Percentiles rank a stretch among this genome's conserved stretches.
These are phyloP conservation scores for Parelbella ahira DNA, from an alignment of 2,888 invertebrate species.

Conservation along the genomic window DNA sequence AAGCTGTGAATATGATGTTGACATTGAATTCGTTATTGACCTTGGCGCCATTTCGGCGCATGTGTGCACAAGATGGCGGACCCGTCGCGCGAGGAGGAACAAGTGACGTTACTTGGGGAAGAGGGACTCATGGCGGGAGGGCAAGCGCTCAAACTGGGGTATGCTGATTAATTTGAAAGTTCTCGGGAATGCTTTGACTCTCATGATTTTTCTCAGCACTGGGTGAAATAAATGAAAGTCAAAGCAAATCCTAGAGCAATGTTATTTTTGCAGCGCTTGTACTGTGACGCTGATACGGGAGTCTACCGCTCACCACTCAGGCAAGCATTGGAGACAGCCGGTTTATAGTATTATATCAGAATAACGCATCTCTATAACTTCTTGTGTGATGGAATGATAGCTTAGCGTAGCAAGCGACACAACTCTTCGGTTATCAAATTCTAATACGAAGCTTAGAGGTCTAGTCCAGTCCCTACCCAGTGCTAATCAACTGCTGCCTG, in stretches of 20 bases:
- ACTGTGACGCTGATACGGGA: slow-evolving; percentile 85
- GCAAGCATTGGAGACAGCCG: slow-evolving; percentile 84
- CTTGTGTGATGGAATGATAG: slow-evolving; percentile 76
- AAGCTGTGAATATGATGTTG: slow-evolving; percentile 72
- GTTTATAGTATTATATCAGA: slow-evolving; percentile 76
- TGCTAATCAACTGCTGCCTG: slow-evolving; percentile 80
- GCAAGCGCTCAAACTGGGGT: slow-evolving; percentile 99
- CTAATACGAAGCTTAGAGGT: slow-evolving; percentile 54
- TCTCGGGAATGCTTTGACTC: slow-evolving; percentile 64
- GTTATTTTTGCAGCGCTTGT: slow-evolving; percentile 89
- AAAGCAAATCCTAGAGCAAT: slow-evolving; percentile 73
- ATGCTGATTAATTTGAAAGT: slow-evolving; percentile 77
- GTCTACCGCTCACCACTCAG: slow-evolving; percentile 88
- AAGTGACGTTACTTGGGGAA: slow-evolving; percentile 97
- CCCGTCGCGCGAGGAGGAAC: slow-evolving; percentile 96
- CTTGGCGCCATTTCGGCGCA: slow-evolving; percentile 77
- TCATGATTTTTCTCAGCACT: slow-evolving; percentile 29
- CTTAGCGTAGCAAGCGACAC: slow-evolving; percentile 63
- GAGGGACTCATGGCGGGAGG: slow-evolving; percentile 96
- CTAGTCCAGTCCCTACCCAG: slow-evolving; percentile 52
- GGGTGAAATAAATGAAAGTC: slow-evolving; percentile 46
- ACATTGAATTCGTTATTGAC: slow-evolving; percentile 85
- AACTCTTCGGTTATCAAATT: slow-evolving; percentile 43
- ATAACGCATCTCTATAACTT: slow-evolving; percentile 70
- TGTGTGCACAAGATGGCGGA: slow-evolving; percentile 95